Percentiles rank a stretch among this genome's conserved stretches.
phyloP scores from a whole-genome alignment of 2,888 invertebrate genomes.

The Troides oblongomaculatus region DNA sequence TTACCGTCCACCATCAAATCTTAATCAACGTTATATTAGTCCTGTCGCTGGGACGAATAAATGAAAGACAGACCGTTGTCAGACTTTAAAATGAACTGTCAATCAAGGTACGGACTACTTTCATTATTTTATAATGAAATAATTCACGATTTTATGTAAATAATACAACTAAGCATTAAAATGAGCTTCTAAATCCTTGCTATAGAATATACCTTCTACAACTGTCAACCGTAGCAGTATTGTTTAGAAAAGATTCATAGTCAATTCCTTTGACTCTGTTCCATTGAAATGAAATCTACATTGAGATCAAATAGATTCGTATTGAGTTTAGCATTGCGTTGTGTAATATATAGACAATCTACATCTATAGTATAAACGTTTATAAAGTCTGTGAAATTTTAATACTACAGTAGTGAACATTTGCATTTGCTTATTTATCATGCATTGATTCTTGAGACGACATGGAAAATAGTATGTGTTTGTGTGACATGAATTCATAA shows the following conservation, averaged over 20 bases:
- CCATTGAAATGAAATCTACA: constrained; percentile 3
- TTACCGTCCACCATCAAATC: too few relatives aligned
- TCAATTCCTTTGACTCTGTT: constrained; percentile 4
- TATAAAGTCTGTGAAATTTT: constrained; percentile 8
- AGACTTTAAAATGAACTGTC: too few relatives aligned
- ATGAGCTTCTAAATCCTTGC: neutral
- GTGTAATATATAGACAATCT: constrained; percentile 7
- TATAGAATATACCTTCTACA: neutral
- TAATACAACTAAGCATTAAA: neutral
- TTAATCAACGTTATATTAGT: too few relatives aligned
- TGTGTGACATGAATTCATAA: neutral
- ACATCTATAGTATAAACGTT: constrained; percentile 6
- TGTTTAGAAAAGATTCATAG: constrained; percentile 6
- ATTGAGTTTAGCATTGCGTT: constrained; percentile 6
- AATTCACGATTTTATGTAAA: neutral
- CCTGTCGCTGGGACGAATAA: too few relatives aligned
- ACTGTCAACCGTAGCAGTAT: constrained; percentile 3
- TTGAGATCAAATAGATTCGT: constrained; percentile 8
- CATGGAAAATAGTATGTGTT: neutral
- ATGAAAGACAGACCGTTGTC: too few relatives aligned
- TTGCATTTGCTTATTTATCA: neutral
- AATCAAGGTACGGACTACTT: too few relatives aligned
- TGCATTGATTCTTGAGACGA: neutral
- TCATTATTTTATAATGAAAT: too few relatives aligned
- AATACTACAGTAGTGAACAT: neutral